A percentile compares a stretch with the other conserved stretches of the same genome.
phyloP scores from a whole-genome alignment of 2,797 vertebrate species.

The Microctenopoma stevenorrisi region DNA sequence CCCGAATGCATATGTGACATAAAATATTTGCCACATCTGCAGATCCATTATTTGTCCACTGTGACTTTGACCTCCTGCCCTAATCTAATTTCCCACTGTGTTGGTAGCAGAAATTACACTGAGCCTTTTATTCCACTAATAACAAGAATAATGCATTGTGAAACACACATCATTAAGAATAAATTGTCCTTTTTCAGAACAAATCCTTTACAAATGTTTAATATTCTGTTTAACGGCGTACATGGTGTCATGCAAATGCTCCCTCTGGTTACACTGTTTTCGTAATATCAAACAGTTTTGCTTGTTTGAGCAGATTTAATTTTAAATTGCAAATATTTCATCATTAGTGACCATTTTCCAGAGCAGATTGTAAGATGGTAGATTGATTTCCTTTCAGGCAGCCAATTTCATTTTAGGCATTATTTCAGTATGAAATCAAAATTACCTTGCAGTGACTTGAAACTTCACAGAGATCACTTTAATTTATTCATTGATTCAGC shows the following conservation, averaged over 20 bases:
- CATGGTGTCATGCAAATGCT: slow-evolving; percentile 38
- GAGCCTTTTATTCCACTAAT: slow-evolving; percentile 27
- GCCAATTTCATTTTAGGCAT: slow-evolving; percentile 17
- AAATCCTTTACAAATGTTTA: slow-evolving; percentile 23
- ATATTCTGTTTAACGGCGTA: slow-evolving; percentile 7
- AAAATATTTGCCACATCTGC: slow-evolving; percentile 14
- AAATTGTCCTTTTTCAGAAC: slow-evolving; percentile 25
- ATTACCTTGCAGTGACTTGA: neutral
- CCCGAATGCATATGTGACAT: neutral
- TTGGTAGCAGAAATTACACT: slow-evolving; percentile 17
- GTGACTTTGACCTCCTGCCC: slow-evolving; percentile 17
- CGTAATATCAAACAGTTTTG: slow-evolving; percentile 4
- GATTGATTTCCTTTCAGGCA: slow-evolving; percentile 27
- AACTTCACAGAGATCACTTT: slow-evolving; percentile 11
- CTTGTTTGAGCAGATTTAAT: slow-evolving; percentile 14
- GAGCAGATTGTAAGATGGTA: neutral
- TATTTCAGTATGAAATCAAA: slow-evolving; percentile 10
- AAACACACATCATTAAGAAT: slow-evolving; percentile 15
- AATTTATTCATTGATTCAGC: neutral
- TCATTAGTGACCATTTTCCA: slow-evolving; percentile 19
- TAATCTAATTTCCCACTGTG: slow-evolving; percentile 29
- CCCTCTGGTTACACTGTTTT: slow-evolving; percentile 20
- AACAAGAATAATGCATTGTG: slow-evolving; percentile 15
- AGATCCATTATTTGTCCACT: slow-evolving; percentile 14
- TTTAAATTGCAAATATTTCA: slow-evolving; percentile 10